These are phyloP conservation scores for Scaptomyza cyrtandrae DNA, from an alignment of 2,888 invertebrate species.

Conservation along the genomic window DNA sequence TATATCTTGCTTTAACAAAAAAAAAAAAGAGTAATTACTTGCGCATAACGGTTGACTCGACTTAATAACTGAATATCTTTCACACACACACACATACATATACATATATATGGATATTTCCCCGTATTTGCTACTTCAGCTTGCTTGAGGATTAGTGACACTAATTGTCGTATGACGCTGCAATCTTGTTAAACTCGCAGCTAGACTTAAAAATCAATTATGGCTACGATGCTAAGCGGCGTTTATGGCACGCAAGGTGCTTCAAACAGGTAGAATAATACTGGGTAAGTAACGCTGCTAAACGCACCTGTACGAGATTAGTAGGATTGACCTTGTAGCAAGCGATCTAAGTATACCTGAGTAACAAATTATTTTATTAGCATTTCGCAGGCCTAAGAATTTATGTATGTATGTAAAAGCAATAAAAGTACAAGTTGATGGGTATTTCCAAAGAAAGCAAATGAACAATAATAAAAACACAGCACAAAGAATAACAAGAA, in stretches of 20 bases:
- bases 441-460: conserved; percentile 45
- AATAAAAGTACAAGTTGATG: conserved; percentile 32
- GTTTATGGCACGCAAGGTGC: conserved; percentile 46
- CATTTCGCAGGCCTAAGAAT: conserved; percentile 39
- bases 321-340: conserved; percentile 43
- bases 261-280: conserved; percentile 32
- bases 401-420: neutral
- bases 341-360: conserved; percentile 51
- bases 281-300: neutral
- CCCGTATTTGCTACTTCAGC: conserved; percentile 17
- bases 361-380: conserved; percentile 66
- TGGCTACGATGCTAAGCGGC: conserved; percentile 41
- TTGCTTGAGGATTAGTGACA: conserved; percentile 50
- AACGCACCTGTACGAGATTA: conserved; percentile 73
- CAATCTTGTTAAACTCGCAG: conserved; percentile 64
- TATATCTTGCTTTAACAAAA: neutral
- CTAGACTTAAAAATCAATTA: conserved; percentile 59
- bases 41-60: conserved; percentile 1
- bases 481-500: conserved; percentile 8
- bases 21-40: conserved; percentile 1
- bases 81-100: neutral
- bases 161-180: conserved; percentile 70
- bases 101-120: conserved; percentile 7
- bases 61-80: neutral
- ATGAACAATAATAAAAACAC: conserved; percentile 20